phyloP scores from a whole-genome alignment of 2,113 vertebrate species.

The Apaloderma vittatum region DNA sequence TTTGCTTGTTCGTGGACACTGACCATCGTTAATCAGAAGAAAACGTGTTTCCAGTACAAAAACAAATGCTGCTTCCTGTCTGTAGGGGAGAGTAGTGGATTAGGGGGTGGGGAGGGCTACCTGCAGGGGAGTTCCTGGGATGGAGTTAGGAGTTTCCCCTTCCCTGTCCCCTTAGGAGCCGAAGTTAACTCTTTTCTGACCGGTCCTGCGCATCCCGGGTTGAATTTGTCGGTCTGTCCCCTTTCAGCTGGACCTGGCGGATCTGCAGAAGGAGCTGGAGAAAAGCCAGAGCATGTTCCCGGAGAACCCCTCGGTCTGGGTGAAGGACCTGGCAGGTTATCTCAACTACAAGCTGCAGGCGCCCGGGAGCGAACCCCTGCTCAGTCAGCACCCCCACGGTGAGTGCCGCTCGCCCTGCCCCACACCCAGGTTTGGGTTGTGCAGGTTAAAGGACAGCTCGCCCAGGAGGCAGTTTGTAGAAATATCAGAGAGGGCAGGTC shows the following conservation, averaged over 20 bases:
- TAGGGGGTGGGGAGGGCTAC: not conserved
- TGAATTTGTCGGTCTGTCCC: not conserved
- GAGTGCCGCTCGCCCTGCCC: conserved; percentile 5
- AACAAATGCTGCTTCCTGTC: not conserved
- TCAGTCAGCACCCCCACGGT: conserved; percentile 92
- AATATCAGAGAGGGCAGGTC: not conserved
- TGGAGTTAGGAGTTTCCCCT: not conserved
- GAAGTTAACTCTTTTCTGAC: not conserved
- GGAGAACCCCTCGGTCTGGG: conserved; percentile 92
- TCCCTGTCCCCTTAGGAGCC: not conserved
- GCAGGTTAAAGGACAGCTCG: not conserved
- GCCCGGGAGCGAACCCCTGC: conserved; percentile 84
- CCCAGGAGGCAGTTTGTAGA: not conserved
- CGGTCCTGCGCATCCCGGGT: accelerated
- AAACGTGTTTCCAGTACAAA: not conserved
- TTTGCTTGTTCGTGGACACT: not conserved
- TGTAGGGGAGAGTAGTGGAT: no score
- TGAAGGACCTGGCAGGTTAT: conserved; percentile 96
- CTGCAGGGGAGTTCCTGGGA: accelerated
- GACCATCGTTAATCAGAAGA: not conserved
- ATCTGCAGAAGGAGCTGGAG: conserved; percentile 90
- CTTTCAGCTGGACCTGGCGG: conserved; percentile 82
- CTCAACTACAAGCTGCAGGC: conserved; percentile 93
- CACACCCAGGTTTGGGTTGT: not conserved
- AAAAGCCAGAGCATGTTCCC: conserved; percentile 90